phyloP scores from a whole-genome alignment of 2,113 vertebrate genomes.

The Pelodiscus sinensis region DNA sequence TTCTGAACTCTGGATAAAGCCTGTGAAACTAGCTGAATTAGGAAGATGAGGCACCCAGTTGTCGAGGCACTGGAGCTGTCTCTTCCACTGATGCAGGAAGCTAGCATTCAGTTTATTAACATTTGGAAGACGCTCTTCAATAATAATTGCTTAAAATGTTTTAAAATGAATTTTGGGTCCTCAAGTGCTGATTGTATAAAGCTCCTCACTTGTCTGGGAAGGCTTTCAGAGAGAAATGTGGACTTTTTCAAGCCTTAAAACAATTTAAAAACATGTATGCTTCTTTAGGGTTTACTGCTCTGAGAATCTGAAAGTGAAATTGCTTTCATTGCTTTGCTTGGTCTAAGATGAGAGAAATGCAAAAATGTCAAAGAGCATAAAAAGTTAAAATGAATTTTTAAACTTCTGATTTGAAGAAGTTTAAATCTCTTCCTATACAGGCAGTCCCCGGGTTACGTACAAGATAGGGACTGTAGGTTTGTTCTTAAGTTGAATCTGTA shows the following conservation, averaged over 20 bases:
- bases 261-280: not conserved
- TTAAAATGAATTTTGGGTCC: not conserved
- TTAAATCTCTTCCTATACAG: not conserved
- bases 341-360: not conserved
- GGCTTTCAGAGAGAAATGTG: not conserved
- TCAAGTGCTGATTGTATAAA: not conserved
- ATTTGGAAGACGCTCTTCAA: not conserved
- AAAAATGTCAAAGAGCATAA: not conserved
- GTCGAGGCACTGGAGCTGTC: not conserved
- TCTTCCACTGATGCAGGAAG: not conserved
- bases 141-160: not conserved
- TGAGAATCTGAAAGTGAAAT: constrained; percentile 32
- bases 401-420: not conserved
- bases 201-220: not conserved
- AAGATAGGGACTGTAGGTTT: too few species aligned
- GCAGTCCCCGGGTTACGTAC: too few species aligned
- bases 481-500: too few species aligned
- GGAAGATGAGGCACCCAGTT: not conserved
- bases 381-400: not conserved
- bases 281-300: not conserved
- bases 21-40: not conserved
- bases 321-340: constrained; percentile 6
- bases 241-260: not conserved
- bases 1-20: not conserved
- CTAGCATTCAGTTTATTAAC: not conserved